These are phyloP conservation scores for Gambusia holbrooki DNA, from an alignment of 2,113 vertebrate species.

Conservation along the genomic window DNA sequence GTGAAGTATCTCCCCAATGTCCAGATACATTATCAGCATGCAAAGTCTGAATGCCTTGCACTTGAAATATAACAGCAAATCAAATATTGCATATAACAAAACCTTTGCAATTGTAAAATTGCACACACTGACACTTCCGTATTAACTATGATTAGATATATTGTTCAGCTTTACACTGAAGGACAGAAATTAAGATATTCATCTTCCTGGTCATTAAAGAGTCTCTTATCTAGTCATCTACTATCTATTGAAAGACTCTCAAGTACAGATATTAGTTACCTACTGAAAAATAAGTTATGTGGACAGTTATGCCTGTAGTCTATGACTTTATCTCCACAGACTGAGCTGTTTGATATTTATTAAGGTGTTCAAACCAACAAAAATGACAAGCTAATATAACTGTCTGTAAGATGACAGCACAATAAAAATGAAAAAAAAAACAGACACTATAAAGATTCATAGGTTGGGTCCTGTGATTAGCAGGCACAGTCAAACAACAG, in stretches of 20 bases:
- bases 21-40: too few species aligned
- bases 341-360: background rate
- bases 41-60: too few species aligned
- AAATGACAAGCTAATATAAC: conserved; percentile 2
- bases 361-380: background rate
- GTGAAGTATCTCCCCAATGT: too few species aligned
- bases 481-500: background rate
- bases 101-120: too few species aligned
- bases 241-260: background rate
- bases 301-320: too few species aligned
- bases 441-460: background rate
- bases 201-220: background rate
- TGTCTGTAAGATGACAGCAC: background rate
- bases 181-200: background rate
- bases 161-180: too few species aligned
- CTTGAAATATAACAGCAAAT: too few species aligned
- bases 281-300: background rate
- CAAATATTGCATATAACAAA: too few species aligned
- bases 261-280: background rate
- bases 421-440: conserved; percentile 1
- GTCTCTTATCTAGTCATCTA: background rate
- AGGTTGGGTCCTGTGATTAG: background rate
- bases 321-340: too few species aligned
- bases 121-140: too few species aligned
- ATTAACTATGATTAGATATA: too few species aligned